These are phyloP conservation scores for Digitonthophagus gazella DNA, from an alignment of 2,888 invertebrate species.

Conservation along the genomic window DNA sequence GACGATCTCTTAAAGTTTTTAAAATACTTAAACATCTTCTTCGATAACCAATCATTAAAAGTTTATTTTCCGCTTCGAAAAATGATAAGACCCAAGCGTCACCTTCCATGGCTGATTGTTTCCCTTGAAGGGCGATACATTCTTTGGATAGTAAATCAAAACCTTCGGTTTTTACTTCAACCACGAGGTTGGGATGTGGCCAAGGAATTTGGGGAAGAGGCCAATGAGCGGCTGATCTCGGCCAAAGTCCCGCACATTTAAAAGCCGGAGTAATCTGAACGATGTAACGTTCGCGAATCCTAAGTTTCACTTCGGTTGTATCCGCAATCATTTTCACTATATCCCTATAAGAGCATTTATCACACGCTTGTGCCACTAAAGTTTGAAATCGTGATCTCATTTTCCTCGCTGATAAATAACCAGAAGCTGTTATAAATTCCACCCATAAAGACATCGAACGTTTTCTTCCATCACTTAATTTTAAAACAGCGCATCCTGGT, in stretches of 20 bases:
- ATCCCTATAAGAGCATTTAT: slow-evolving; percentile 89
- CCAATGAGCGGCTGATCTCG: slow-evolving; percentile 91
- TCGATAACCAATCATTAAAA: slow-evolving; percentile 83
- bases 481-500: slow-evolving; percentile 92
- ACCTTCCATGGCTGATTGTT: slow-evolving; percentile 89
- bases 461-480: slow-evolving; percentile 91
- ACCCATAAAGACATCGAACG: slow-evolving; percentile 97
- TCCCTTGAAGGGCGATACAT: slow-evolving; percentile 74
- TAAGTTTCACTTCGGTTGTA: slow-evolving; percentile 86
- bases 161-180: slow-evolving; percentile 91
- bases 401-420: slow-evolving; percentile 90
- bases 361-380: slow-evolving; percentile 83
- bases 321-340: slow-evolving; percentile 93
- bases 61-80: slow-evolving; percentile 84
- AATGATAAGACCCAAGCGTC: slow-evolving; percentile 95
- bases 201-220: slow-evolving; percentile 86
- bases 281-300: slow-evolving; percentile 84
- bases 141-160: slow-evolving; percentile 91
- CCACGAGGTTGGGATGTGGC: slow-evolving; percentile 89
- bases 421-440: slow-evolving; percentile 95
- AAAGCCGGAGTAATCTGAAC: slow-evolving; percentile 95
- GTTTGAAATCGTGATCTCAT: slow-evolving; percentile 92
- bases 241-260: slow-evolving; percentile 93
- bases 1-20: slow-evolving; percentile 86
- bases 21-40: slow-evolving; percentile 83